These are phyloP conservation scores for Orthonychiurus folsomi DNA, from an alignment of 2,888 invertebrate genomes.

Conservation along the genomic window DNA sequence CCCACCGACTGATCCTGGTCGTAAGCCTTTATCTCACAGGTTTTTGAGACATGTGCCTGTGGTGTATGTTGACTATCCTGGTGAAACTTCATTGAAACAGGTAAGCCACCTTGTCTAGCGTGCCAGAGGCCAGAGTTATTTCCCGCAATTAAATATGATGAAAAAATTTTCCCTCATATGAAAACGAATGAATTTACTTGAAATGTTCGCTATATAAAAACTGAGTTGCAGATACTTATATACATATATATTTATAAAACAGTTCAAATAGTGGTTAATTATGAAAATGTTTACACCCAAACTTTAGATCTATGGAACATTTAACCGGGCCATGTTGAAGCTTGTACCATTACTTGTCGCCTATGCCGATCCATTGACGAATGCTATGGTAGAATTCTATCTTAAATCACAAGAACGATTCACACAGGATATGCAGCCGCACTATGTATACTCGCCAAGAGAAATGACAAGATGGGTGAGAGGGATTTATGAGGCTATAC, in stretches of 20 bases:
- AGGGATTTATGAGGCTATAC: conserved; percentile 96
- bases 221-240: conserved; percentile 2
- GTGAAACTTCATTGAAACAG: conserved; percentile 91
- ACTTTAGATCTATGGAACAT: conserved; percentile 90
- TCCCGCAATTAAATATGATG: conserved; percentile 5
- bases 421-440: conserved; percentile 99
- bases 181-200: not conserved
- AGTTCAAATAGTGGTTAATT: not conserved
- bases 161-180: conserved; percentile 15
- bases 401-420: conserved; percentile 92
- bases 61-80: conserved; percentile 98
- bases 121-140: not conserved
- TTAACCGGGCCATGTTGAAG: conserved; percentile 94
- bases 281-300: not conserved
- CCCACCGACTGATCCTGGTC: conserved; percentile 97
- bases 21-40: conserved; percentile 86
- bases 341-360: conserved; percentile 83
- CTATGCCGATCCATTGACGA: conserved; percentile 91
- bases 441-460: conserved; percentile 97
- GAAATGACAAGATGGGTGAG: conserved; percentile 99
- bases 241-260: not conserved
- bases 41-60: conserved; percentile 92
- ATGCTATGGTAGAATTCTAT: conserved; percentile 99
- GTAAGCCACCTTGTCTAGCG: conserved; percentile 46
- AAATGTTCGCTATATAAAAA: conserved; percentile 2